Percentiles rank a stretch among this genome's conserved stretches.
These are phyloP conservation scores for Caiman crocodilus DNA, from an alignment of 2,797 vertebrate species.

Conservation along the genomic window DNA sequence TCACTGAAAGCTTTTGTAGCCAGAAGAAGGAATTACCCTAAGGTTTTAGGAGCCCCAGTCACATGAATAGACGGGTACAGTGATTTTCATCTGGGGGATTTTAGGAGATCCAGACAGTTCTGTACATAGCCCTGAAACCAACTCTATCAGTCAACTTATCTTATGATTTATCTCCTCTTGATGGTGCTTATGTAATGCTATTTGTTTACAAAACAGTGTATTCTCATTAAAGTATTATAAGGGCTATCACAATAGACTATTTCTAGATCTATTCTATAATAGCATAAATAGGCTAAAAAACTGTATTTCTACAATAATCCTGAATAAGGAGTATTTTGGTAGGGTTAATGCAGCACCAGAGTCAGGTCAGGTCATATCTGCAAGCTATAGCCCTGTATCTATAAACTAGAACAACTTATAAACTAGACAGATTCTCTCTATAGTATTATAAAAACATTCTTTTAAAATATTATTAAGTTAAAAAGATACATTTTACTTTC, in stretches of 20 bases:
- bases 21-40: neutral
- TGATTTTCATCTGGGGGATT: conserved; percentile 12
- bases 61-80: neutral
- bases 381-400: neutral
- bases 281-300: neutral
- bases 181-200: neutral
- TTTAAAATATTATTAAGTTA: neutral
- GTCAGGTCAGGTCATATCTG: neutral
- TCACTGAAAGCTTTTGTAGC: neutral
- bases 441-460: neutral
- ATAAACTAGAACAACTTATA: neutral
- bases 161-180: conserved; percentile 27
- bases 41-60: neutral
- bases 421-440: accelerated
- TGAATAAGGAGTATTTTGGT: neutral
- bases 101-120: conserved; percentile 8
- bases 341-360: neutral
- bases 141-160: conserved; percentile 26
- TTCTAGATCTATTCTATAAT: neutral
- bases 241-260: neutral
- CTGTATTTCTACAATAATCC: neutral
- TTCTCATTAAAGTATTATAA: conserved; percentile 3
- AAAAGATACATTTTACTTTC: neutral
- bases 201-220: conserved; percentile 2
- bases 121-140: neutral